A percentile compares a stretch with the other conserved stretches of the same genome.
phyloP scores from a whole-genome alignment of 2,113 vertebrate species.

The Macaca fascicularis region DNA sequence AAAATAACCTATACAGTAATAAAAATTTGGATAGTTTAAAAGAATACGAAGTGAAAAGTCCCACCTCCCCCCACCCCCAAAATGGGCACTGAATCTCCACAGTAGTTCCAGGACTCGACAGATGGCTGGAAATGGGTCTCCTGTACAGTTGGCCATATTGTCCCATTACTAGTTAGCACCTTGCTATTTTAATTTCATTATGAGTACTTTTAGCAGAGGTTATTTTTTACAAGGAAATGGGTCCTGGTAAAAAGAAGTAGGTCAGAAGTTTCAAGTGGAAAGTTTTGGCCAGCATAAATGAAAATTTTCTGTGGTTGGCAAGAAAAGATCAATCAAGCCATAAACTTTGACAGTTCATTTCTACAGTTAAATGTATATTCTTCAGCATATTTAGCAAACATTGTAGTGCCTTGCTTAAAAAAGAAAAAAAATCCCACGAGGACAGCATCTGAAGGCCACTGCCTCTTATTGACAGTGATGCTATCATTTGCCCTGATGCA shows the following conservation, averaged over 20 bases:
- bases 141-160: not conserved
- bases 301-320: slow-evolving; percentile 37
- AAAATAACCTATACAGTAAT: not conserved
- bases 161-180: not conserved
- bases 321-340: slow-evolving; percentile 14
- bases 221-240: slow-evolving; percentile 29
- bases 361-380: not conserved
- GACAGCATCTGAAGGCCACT: not conserved
- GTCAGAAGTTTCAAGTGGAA: slow-evolving; percentile 60
- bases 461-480: not conserved
- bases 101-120: slow-evolving; percentile 30
- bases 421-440: not conserved
- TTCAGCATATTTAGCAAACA: not conserved
- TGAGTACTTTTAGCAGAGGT: slow-evolving; percentile 52
- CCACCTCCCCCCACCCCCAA: not conserved
- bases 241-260: slow-evolving; percentile 44
- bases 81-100: not conserved
- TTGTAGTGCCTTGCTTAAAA: not conserved
- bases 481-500: not conserved
- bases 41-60: not conserved
- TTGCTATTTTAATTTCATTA: slow-evolving; percentile 39
- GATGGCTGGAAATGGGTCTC: slow-evolving; percentile 2
- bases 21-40: not conserved
- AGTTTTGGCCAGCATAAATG: not conserved
- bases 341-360: not conserved